phyloP scores from a whole-genome alignment of 2,888 invertebrate genomes.

The Athripsodes cinereus region DNA sequence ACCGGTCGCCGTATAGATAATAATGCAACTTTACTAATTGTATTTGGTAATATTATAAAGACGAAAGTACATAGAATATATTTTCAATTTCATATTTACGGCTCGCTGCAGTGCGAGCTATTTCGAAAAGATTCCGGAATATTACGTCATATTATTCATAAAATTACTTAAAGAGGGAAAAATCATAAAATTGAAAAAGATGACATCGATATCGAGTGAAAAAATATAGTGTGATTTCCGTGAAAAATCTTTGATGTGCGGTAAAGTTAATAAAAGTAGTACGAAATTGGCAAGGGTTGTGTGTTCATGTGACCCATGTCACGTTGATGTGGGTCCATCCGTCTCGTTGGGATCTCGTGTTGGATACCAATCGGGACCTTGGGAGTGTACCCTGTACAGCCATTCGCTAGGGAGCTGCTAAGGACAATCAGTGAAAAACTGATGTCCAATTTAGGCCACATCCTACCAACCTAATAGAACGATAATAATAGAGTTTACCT shows the following conservation, averaged over 20 bases:
- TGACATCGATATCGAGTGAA: not conserved
- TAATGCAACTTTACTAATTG: no score
- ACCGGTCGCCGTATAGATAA: no score
- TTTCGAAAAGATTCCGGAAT: no score
- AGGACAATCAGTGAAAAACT: not conserved
- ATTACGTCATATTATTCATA: no score
- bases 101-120: no score
- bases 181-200: not conserved
- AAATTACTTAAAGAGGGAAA: no score
- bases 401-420: not conserved
- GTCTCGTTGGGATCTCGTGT: not conserved
- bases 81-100: no score
- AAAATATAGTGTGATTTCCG: not conserved
- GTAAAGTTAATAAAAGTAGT: slow-evolving; percentile 22
- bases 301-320: slow-evolving; percentile 20
- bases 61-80: no score
- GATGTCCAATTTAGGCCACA: not conserved
- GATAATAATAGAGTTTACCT: not conserved
- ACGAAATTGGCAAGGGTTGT: slow-evolving; percentile 8
- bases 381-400: not conserved
- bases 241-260: slow-evolving; percentile 7
- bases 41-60: no score
- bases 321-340: slow-evolving; percentile 22
- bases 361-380: not conserved
- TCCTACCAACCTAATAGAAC: not conserved